Percentiles rank a stretch among this genome's conserved stretches.
phyloP scores from a whole-genome alignment of 2,888 invertebrate species.

The Eulithis testata region DNA sequence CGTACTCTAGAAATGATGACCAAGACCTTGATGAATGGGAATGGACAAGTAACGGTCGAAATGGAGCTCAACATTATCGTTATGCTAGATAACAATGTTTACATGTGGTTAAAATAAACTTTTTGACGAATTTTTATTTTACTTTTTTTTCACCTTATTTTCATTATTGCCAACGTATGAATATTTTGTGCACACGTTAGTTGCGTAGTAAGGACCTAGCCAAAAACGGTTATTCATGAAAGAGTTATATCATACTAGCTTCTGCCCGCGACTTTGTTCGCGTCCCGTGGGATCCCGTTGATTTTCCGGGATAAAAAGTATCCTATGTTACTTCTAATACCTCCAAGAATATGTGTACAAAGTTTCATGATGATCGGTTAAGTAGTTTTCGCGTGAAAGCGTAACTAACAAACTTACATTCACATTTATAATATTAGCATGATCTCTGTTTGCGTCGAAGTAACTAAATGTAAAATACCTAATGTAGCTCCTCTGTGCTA shows the following conservation, averaged over 20 bases:
- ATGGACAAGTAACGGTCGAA: slow-evolving; percentile 62
- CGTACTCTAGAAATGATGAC: slow-evolving; percentile 61
- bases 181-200: not conserved
- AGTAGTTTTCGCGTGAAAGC: no score
- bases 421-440: no score
- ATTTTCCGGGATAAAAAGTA: no score
- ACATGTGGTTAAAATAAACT: slow-evolving; percentile 53
- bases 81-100: slow-evolving; percentile 67
- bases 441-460: no score
- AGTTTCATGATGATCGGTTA: no score
- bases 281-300: no score
- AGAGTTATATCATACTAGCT: not conserved
- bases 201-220: not conserved
- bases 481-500: no score
- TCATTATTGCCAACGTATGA: not conserved
- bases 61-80: slow-evolving; percentile 72
- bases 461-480: no score
- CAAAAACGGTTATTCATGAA: not conserved
- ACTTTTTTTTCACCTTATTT: slow-evolving; percentile 10
- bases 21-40: slow-evolving; percentile 81
- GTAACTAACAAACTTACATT: no score
- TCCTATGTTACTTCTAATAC: no score
- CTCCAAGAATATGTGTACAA: no score
- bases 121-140: slow-evolving; percentile 31
- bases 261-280: no score